Base-by-base conservation (phyloP, 2,113 vertebrate genomes). In the Nothoprocta perdicaria region DNA sequence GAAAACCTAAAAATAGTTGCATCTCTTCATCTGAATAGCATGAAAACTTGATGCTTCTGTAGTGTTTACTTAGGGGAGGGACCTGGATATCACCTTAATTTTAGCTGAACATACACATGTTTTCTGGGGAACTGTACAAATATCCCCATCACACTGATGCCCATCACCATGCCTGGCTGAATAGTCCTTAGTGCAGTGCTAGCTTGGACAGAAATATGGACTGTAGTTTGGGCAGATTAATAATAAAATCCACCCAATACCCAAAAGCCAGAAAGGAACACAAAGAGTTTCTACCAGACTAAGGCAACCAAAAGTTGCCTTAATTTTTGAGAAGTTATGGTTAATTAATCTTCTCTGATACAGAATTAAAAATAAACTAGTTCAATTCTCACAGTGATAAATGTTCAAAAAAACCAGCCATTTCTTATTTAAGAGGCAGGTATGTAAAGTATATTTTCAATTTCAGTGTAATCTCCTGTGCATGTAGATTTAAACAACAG, bases 211-310 rank as follows among this genome's bases (percentile, higher is more conserved):
- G 61, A 86, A 27, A 48, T 33, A 10, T n/a, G 61, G 45, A 57
- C n/a, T 65, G 10, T 68, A 73, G 46, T n/a, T 5, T 80, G 40
- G 69, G 22, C 68, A 4, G 50, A 43, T 43, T 43, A 40, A 4
- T 52, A 89, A 46, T 82, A 65, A 72, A 86, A 12, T 46, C 22
- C 60, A 18, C 31, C 57, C 75, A 74, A 78, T 86, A 72, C 17
- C 55, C 7, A 4, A 29, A 72, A 85, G 12, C 26, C 33, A 0
- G 1, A 38, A 91, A 72, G 27, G 43, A 43, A n/a, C 13, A 19
- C 0, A 0, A 10, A 0, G 15, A 38, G 6, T 65, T 84, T 23
- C 71, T 84, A 17, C 31, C 68, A 24, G 68, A 26, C 40, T 46
- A 67, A 40, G 17, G 80, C 66, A 48, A 8, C 8, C 21, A 27